Conservation (phyloP, 2,113 vertebrate species). For the Albula goreensis region DNA sequence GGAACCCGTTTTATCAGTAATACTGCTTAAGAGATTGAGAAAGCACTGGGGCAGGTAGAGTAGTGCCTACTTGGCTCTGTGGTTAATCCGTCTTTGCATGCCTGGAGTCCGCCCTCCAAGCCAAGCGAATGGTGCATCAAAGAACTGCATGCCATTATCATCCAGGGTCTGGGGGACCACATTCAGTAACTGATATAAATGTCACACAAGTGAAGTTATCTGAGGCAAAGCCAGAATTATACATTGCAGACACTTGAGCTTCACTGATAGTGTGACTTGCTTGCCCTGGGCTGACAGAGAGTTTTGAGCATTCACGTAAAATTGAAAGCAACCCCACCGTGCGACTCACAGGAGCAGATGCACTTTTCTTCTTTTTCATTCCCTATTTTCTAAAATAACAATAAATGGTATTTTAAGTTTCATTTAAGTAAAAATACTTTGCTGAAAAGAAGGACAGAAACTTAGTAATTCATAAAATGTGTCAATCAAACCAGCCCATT, state of each 20-base stretch:
- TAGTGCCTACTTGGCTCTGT: neutral
- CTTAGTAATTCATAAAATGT: neutral
- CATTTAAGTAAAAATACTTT: neutral
- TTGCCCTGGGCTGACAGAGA: neutral
- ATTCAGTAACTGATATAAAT: neutral
- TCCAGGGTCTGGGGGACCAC: neutral
- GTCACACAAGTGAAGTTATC: neutral
- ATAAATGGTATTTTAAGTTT: neutral
- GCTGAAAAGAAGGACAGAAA: neutral
- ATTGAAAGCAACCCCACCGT: neutral
- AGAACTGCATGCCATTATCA: neutral
- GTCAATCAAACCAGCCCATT: neutral
- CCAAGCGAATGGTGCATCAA: neutral
- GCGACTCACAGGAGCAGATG: neutral
- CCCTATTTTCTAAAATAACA: neutral
- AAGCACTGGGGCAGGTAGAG: neutral
- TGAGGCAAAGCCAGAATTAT: neutral
- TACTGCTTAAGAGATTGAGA: neutral
- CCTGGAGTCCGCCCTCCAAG: neutral
- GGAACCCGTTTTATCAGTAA: neutral
- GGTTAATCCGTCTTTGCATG: conserved; percentile 16
- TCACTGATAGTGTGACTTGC: neutral
- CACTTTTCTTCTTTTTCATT: neutral
- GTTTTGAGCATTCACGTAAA: neutral
- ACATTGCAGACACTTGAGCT: neutral